These are phyloP conservation scores for Actenoides lindsayi DNA, from an alignment of 2,113 vertebrate genomes.

Conservation along the genomic window DNA sequence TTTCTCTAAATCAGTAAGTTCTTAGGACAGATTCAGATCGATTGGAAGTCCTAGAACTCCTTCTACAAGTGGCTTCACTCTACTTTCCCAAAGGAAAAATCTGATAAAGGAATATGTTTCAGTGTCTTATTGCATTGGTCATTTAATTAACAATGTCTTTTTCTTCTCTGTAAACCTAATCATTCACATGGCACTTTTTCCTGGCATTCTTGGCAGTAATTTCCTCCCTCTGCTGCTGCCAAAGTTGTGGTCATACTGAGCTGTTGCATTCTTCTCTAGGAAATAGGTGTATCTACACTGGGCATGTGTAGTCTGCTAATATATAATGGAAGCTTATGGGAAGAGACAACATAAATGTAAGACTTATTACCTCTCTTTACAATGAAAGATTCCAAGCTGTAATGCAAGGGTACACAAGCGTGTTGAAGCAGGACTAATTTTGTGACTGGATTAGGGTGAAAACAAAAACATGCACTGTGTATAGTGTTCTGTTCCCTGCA, in stretches of 20 bases:
- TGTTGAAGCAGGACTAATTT: not conserved
- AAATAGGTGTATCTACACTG: not conserved
- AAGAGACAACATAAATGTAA: not conserved
- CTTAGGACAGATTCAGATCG: not conserved
- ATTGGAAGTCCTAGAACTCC: not conserved
- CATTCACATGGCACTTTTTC: constrained; percentile 11
- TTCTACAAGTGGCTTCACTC: not conserved
- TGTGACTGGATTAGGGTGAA: not conserved
- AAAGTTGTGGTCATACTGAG: not conserved
- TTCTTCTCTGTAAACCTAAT: not conserved
- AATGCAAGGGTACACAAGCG: not conserved
- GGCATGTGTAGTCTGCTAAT: not conserved
- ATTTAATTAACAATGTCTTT: not conserved
- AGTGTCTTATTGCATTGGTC: not conserved
- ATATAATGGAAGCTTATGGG: not conserved
- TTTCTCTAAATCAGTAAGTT: not conserved
- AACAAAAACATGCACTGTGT: not conserved
- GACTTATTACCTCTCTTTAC: not conserved
- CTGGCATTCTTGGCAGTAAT: not conserved
- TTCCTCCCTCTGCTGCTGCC: not conserved
- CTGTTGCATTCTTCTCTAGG: not conserved
- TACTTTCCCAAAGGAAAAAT: constrained; percentile 24
- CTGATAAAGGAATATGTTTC: constrained; percentile 1
- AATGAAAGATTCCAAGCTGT: not conserved
- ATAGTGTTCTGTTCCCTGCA: not conserved